Percentiles rank a stretch among this genome's conserved stretches.
phyloP scores from a whole-genome alignment of 2,797 vertebrate genomes.

The Fratercula arctica region DNA sequence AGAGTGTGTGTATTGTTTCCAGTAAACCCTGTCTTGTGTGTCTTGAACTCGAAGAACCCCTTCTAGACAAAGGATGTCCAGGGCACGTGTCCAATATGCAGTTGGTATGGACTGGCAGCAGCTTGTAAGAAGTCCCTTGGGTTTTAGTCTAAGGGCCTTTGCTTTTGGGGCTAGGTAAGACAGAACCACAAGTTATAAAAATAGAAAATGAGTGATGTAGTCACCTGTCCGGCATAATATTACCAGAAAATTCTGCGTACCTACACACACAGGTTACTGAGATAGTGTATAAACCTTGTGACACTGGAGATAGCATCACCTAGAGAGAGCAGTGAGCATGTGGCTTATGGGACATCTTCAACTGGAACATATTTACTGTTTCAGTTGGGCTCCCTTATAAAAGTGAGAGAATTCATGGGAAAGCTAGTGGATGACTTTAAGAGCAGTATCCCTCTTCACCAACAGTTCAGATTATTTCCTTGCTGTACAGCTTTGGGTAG shows the following conservation, averaged over 20 bases:
- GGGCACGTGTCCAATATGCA: not conserved
- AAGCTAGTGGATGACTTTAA: not conserved
- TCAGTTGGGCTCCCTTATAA: not conserved
- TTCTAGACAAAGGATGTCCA: not conserved
- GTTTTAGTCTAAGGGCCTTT: not conserved
- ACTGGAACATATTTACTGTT: not conserved
- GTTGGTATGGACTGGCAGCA: not conserved
- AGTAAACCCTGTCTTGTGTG: not conserved
- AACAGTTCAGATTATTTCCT: not conserved
- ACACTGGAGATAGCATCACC: too few relatives aligned
- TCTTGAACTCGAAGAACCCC: not conserved
- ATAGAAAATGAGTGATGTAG: not conserved
- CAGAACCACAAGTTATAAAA: not conserved
- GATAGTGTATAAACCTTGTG: not conserved
- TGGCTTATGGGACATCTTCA: not conserved
- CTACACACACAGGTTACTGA: not conserved
- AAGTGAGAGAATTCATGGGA: not conserved
- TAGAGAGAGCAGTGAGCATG: not conserved
- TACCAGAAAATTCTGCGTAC: not conserved
- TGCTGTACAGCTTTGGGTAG: not conserved
- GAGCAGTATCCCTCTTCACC: not conserved
- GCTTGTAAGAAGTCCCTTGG: not conserved
- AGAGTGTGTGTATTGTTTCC: not conserved
- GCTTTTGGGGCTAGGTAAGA: not conserved
- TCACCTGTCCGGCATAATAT: not conserved